These are phyloP conservation scores for Lepidonotus clava DNA, from an alignment of 2,888 invertebrate genomes.

Conservation along the genomic window DNA sequence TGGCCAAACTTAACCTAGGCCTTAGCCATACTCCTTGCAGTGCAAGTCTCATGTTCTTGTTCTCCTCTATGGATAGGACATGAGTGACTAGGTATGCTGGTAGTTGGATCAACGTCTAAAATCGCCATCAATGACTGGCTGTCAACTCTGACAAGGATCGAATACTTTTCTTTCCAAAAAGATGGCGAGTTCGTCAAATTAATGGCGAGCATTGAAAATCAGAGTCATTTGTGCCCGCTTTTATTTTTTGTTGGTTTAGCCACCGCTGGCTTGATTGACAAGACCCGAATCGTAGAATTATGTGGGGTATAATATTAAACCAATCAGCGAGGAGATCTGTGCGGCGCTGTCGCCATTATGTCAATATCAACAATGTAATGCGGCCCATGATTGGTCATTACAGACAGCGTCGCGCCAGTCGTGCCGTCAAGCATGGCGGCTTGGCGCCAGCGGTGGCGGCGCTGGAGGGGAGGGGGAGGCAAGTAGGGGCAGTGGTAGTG, in stretches of 20 bases:
- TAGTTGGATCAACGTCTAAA: neutral
- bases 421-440: constrained; percentile 63
- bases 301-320: constrained; percentile 58
- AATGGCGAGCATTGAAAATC: constrained; percentile 15
- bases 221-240: constrained; percentile 14
- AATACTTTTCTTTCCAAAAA: neutral
- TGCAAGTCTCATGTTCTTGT: too few species aligned
- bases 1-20: too few species aligned
- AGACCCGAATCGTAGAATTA: constrained; percentile 64
- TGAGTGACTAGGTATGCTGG: neutral
- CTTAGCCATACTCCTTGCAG: too few species aligned
- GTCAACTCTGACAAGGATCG: constrained; percentile 11
- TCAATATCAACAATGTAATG: constrained; percentile 70
- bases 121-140: neutral
- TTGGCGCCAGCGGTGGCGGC: constrained; percentile 65
- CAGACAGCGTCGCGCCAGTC: constrained; percentile 68
- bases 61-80: too few species aligned
- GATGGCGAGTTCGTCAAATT: neutral
- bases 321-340: constrained; percentile 63
- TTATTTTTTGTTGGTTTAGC: constrained; percentile 46
- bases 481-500: neutral
- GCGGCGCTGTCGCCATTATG: constrained; percentile 67
- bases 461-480: constrained; percentile 45
- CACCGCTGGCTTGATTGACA: constrained; percentile 63
- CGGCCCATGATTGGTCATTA: constrained; percentile 69